Percentiles rank a stretch among this genome's conserved stretches.
Evolutionary conservation across 2,797 vertebrate species (phyloP).

Genomic region (Apogon talboti): DNA sequence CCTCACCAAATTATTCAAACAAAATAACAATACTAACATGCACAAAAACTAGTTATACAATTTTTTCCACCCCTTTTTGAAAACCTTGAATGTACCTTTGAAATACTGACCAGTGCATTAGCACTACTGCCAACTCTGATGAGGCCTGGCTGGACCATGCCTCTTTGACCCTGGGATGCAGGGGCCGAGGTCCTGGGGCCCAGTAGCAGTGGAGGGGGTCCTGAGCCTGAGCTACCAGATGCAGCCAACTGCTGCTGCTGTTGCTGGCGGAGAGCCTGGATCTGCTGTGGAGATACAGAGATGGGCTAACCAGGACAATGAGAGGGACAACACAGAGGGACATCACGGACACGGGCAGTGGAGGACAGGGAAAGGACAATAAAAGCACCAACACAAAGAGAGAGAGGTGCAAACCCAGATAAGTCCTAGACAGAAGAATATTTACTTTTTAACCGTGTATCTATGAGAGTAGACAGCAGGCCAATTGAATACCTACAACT

Average conservation of each 20-base stretch:
- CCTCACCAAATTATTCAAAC: too few relatives aligned
- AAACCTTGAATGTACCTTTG: constrained; percentile 71
- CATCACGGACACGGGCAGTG: constrained; percentile 42
- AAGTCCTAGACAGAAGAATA: constrained; percentile 42
- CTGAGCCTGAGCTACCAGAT: constrained; percentile 80
- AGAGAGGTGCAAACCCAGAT: constrained; percentile 61
- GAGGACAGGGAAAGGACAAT: constrained; percentile 53
- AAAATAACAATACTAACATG: too few relatives aligned
- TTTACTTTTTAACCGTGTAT: constrained; percentile 34
- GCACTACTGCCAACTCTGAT: constrained; percentile 88
- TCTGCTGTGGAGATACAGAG: constrained; percentile 90
- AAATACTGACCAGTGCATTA: constrained; percentile 90
- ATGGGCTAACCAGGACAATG: constrained; percentile 80
- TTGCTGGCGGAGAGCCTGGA: constrained; percentile 92
- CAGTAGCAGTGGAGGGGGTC: constrained; percentile 91
- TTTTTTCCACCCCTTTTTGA: background rate
- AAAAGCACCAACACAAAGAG: constrained; percentile 63
- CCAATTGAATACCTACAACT: background rate
- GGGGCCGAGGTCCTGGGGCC: constrained; percentile 88
- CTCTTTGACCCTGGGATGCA: constrained; percentile 88
- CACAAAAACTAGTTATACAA: background rate
- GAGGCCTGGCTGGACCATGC: constrained; percentile 89
- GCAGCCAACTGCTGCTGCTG: constrained; percentile 87
- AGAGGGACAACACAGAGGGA: constrained; percentile 54
- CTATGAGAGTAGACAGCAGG: constrained; percentile 11